Evolutionary conservation across 2,797 vertebrate species (phyloP).

Genomic region (Netta rufina): DNA sequence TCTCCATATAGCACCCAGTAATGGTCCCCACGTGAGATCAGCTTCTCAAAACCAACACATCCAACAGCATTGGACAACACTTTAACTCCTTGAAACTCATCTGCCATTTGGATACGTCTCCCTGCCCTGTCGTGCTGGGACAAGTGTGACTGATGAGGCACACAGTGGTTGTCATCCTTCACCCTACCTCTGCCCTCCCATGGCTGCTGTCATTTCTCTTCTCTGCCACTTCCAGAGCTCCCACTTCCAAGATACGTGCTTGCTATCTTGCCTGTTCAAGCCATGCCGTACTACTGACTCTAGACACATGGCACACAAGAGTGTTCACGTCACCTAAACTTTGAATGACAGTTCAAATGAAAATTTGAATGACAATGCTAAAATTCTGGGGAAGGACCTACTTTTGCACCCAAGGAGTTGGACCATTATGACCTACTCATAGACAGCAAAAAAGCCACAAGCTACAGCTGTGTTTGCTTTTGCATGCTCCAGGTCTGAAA

Average conservation of each 20-base stretch:
- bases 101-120: background rate
- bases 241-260: background rate
- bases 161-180: background rate
- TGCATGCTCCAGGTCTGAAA: background rate
- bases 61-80: background rate
- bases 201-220: background rate
- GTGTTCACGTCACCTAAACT: fast-evolving
- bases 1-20: fast-evolving
- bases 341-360: background rate
- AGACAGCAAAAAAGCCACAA: background rate
- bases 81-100: background rate
- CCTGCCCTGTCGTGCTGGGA: background rate
- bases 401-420: background rate
- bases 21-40: background rate
- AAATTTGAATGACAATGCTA: background rate
- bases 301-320: background rate
- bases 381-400: background rate
- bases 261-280: background rate
- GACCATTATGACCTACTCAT: background rate
- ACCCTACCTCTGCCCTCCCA: background rate
- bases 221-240: background rate
- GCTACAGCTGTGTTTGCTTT: background rate
- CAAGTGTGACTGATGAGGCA: background rate
- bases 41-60: background rate
- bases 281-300: background rate